A percentile compares a stretch with the other conserved stretches of the same genome.
phyloP scores from a whole-genome alignment of 2,113 vertebrate species.

The Misgurnus mizolepis region DNA sequence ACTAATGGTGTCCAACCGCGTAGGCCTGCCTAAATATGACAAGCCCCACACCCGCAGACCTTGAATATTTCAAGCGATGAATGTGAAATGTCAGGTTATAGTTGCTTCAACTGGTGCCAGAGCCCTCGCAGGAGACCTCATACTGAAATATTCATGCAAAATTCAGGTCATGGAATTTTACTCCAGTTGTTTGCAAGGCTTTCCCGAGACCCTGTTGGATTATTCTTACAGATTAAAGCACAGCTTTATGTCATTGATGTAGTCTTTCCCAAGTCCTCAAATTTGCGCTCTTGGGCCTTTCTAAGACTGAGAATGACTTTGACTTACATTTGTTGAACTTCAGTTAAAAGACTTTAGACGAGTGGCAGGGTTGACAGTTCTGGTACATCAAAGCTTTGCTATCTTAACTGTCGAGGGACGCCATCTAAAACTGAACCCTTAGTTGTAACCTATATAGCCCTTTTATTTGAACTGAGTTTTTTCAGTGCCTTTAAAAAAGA shows the following conservation, averaged over 20 bases:
- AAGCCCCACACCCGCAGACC: background rate
- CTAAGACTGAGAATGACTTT: conserved; percentile 39
- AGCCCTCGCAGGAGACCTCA: background rate
- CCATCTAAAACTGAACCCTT: conserved; percentile 36
- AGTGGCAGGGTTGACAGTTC: conserved; percentile 44
- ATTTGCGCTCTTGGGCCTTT: conserved; percentile 11
- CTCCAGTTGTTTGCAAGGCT: background rate
- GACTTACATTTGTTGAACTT: conserved; percentile 53
- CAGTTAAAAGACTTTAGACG: conserved; percentile 50
- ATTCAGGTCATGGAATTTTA: background rate
- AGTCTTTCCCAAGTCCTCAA: background rate
- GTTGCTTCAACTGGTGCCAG: background rate
- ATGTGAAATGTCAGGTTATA: background rate
- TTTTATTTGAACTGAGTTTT: conserved; percentile 13
- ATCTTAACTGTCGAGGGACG: conserved; percentile 31
- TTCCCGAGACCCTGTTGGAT: background rate
- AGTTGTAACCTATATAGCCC: background rate
- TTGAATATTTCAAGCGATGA: background rate
- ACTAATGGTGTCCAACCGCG: conserved; percentile 6
- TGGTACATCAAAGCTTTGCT: conserved; percentile 34
- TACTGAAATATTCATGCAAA: background rate
- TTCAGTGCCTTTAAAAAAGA: background rate
- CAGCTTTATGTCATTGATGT: conserved; percentile 9
- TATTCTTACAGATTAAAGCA: background rate
- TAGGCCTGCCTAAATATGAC: background rate